Conservation (phyloP, 2,888 invertebrate species). For the Brachypterus glaber region DNA sequence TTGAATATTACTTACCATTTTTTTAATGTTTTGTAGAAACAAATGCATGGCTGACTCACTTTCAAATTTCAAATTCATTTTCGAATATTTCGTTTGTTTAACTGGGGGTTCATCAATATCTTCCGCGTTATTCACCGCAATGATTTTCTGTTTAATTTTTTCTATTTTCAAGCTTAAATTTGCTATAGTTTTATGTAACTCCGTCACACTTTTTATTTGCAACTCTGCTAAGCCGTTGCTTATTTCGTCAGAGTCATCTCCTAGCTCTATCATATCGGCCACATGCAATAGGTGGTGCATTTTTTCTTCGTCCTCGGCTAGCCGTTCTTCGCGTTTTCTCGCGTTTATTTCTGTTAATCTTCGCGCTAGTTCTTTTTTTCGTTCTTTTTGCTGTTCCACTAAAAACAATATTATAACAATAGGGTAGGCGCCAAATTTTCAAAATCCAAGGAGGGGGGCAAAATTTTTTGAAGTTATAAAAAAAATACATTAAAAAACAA, state of each 20-base stretch:
- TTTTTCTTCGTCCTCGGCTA: conserved; percentile 83
- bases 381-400: conserved; percentile 77
- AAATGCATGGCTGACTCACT: conserved; percentile 36
- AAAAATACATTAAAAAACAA: no score
- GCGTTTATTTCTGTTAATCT: conserved; percentile 84
- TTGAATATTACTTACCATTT: conserved; percentile 49
- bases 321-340: conserved; percentile 74
- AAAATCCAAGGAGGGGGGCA: no score
- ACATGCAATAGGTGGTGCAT: conserved; percentile 65
- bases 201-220: conserved; percentile 65
- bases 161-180: conserved; percentile 64
- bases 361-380: conserved; percentile 75
- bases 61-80: conserved; percentile 38
- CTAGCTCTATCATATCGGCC: conserved; percentile 67
- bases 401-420: no score
- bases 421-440: no score
- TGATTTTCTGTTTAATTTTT: conserved; percentile 66
- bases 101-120: conserved; percentile 42
- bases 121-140: conserved; percentile 57
- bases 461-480: no score
- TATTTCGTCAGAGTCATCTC: conserved; percentile 55
- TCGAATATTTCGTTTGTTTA: conserved; percentile 41
- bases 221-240: conserved; percentile 60
- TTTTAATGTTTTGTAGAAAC: conserved; percentile 49
- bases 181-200: conserved; percentile 66